Evolutionary conservation across 1,140 invertebrate species (phyloP).

Genomic region (Tetramorium alpestre): DNA sequence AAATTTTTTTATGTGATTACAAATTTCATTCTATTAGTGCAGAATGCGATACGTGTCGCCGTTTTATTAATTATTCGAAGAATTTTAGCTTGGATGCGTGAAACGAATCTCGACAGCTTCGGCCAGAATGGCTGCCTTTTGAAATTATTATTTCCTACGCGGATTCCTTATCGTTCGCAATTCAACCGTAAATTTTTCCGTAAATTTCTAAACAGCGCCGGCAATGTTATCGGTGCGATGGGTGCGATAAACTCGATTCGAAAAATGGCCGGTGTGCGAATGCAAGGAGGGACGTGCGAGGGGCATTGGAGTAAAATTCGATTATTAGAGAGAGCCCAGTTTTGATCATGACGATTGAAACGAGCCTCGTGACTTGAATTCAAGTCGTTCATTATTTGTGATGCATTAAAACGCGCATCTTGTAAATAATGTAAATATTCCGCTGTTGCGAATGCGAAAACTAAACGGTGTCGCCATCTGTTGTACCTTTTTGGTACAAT

Average conservation of each 20-base stretch:
- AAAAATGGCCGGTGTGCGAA: background rate
- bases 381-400: background rate
- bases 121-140: too few species aligned
- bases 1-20: background rate
- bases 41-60: background rate
- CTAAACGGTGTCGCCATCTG: background rate
- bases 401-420: background rate
- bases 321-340: background rate
- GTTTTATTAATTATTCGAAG: constrained; percentile 3
- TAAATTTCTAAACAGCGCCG: background rate
- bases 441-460: background rate
- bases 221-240: background rate
- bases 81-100: background rate
- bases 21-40: background rate
- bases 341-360: background rate
- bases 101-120: background rate
- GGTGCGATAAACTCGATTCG: background rate
- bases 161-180: background rate
- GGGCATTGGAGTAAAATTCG: background rate
- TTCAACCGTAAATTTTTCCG: background rate
- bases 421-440: background rate
- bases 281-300: background rate
- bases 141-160: background rate
- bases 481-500: background rate
- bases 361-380: background rate